Evolutionary conservation across 2,888 invertebrate genomes (phyloP).

Genomic region (Hirtodrosophila alboralis): DNA sequence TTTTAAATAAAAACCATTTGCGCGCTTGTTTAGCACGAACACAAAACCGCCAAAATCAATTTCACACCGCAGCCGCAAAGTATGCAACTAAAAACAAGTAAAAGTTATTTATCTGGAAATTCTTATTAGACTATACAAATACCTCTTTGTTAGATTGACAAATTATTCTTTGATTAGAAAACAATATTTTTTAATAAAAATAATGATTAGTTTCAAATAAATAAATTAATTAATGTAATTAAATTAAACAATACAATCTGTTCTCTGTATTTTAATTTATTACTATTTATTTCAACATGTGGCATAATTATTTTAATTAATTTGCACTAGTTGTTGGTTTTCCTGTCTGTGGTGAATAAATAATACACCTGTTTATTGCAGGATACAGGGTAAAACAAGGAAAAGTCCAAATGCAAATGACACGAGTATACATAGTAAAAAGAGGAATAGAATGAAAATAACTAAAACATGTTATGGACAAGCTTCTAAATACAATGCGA

Average conservation of each 20-base stretch:
- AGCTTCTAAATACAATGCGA: constrained; percentile 36
- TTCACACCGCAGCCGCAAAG: constrained; percentile 54
- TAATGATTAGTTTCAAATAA: no score
- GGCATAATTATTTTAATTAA: no score
- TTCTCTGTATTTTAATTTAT: no score
- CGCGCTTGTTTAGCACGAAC: constrained; percentile 56
- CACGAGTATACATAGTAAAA: no score
- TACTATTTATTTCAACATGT: no score
- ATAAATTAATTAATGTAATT: no score
- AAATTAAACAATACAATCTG: no score
- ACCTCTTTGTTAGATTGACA: no score
- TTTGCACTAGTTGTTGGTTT: no score
- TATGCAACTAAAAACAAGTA: constrained; percentile 45
- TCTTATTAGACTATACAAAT: not conserved
- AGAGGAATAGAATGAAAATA: constrained; percentile 16
- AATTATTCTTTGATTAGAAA: no score
- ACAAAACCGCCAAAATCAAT: constrained; percentile 55
- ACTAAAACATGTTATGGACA: constrained; percentile 51
- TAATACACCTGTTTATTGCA: not conserved
- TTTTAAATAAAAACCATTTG: constrained; percentile 40
- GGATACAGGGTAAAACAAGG: constrained; percentile 3
- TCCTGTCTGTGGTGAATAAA: no score
- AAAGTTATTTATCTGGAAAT: not conserved
- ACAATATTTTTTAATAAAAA: no score
- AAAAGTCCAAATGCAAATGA: constrained; percentile 14